Conservation (phyloP, 2,797 vertebrate genomes). For the Spizella passerina region DNA sequence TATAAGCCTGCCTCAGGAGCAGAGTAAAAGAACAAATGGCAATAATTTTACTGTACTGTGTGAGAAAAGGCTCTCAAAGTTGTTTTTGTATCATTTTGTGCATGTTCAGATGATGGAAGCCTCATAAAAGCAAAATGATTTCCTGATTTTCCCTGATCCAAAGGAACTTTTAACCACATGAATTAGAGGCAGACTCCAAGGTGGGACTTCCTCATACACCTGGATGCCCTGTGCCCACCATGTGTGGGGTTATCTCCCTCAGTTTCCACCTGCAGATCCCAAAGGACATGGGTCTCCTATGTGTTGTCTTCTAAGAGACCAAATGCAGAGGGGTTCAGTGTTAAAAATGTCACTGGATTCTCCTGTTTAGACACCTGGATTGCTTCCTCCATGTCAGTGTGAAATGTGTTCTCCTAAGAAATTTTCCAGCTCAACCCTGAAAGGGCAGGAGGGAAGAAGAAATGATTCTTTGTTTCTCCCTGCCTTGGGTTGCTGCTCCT, state of each 20-base stretch:
- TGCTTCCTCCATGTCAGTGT: not conserved
- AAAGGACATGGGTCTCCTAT: not conserved
- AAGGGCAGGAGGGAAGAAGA: not conserved
- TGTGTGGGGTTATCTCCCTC: not conserved
- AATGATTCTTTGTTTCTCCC: not conserved
- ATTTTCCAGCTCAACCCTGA: not conserved
- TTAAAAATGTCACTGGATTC: not conserved
- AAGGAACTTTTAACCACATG: not conserved
- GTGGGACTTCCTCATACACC: fast-evolving
- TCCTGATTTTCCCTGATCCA: not conserved
- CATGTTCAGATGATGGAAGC: not conserved
- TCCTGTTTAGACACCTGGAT: not conserved
- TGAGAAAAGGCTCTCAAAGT: not conserved
- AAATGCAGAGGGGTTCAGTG: not conserved
- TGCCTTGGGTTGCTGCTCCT: not conserved
- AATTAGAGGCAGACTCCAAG: not conserved
- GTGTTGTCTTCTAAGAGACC: not conserved
- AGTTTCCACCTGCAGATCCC: not conserved
- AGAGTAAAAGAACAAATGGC: not conserved
- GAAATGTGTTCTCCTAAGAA: not conserved
- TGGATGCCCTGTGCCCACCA: fast-evolving
- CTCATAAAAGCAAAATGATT: not conserved
- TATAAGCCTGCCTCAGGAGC: not conserved
- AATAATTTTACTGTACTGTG: not conserved
- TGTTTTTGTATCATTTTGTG: not conserved